Evolutionary conservation across 2,888 invertebrate species (phyloP).

Genomic region (Sphecodes monilicornis): DNA sequence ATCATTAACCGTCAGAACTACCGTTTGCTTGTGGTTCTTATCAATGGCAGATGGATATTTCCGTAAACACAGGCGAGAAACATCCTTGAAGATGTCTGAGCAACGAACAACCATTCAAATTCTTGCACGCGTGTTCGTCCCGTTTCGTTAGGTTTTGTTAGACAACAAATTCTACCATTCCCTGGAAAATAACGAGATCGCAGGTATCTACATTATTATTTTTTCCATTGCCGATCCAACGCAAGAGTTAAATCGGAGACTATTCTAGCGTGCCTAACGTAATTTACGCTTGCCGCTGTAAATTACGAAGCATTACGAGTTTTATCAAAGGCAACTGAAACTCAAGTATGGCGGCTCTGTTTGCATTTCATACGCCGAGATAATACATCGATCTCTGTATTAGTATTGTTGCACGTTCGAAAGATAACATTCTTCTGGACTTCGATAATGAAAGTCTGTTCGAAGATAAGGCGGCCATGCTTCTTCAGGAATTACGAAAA

Average conservation of each 20-base stretch:
- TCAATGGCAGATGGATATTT: constrained; percentile 4
- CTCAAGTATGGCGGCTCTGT: neutral
- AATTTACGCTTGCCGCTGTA: neutral
- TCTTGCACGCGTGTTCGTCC: neutral
- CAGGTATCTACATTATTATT: neutral
- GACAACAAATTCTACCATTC: neutral
- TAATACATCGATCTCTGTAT: constrained; percentile 24
- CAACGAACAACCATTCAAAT: neutral
- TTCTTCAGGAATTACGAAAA: constrained; percentile 4
- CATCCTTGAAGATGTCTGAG: constrained; percentile 9
- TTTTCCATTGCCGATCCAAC: neutral
- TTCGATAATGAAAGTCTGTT: constrained; percentile 40
- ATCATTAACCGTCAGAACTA: neutral
- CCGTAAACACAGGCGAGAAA: neutral
- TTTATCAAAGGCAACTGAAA: neutral
- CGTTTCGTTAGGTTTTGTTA: neutral
- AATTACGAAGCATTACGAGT: constrained; percentile 13
- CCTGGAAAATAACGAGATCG: neutral
- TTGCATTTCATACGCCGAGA: constrained; percentile 21
- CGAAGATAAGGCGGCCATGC: constrained; percentile 38
- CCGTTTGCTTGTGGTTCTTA: constrained; percentile 36
- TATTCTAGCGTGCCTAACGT: neutral
- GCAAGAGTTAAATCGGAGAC: neutral
- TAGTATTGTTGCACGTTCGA: constrained; percentile 22
- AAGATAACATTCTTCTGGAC: constrained; percentile 29